phyloP scores from a whole-genome alignment of 2,888 invertebrate genomes.

The Oscheius onirici region DNA sequence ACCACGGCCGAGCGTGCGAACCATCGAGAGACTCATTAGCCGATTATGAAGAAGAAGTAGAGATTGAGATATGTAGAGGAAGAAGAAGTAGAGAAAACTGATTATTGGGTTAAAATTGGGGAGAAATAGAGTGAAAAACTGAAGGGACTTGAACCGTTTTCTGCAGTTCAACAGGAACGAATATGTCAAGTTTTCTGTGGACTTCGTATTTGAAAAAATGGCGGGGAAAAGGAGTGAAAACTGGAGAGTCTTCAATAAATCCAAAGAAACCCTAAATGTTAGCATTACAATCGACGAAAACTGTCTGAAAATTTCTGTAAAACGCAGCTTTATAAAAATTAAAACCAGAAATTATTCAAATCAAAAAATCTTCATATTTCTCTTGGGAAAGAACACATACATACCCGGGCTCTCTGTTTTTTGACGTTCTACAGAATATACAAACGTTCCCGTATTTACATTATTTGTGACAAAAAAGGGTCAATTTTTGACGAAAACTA shows the following conservation, averaged over 20 bases:
- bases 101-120: not conserved
- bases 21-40: constrained; percentile 33
- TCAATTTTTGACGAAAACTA: too few relatives aligned
- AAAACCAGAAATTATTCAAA: not conserved
- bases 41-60: constrained; percentile 22
- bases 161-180: too few relatives aligned
- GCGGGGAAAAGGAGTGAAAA: too few relatives aligned
- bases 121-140: not conserved
- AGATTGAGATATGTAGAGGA: not conserved
- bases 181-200: too few relatives aligned
- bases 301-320: too few relatives aligned
- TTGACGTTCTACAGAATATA: too few relatives aligned
- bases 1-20: constrained; percentile 36
- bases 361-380: not conserved
- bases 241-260: too few relatives aligned
- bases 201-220: too few relatives aligned
- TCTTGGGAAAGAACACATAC: not conserved
- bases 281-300: too few relatives aligned
- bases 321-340: not conserved
- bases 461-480: too few relatives aligned
- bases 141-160: too few relatives aligned
- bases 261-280: too few relatives aligned
- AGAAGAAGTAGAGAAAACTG: not conserved
- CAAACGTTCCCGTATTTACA: constrained; percentile 4
- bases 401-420: not conserved